These are phyloP conservation scores for Charaxes varanes DNA, from an alignment of 1,140 invertebrate species.

Conservation along the genomic window DNA sequence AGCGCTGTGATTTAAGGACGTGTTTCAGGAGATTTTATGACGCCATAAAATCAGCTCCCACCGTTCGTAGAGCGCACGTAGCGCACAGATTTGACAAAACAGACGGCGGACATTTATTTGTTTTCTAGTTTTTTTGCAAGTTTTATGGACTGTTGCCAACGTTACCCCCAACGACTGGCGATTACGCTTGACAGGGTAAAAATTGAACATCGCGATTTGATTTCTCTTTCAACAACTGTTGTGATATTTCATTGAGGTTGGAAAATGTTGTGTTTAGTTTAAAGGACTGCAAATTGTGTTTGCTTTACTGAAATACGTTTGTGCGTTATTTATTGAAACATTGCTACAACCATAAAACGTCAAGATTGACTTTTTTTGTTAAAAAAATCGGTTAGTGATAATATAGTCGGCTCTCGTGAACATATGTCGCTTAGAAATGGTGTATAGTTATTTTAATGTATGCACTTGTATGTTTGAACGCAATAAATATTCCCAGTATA, in stretches of 20 bases:
- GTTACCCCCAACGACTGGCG: conserved; percentile 27
- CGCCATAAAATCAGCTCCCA: conserved; percentile 66
- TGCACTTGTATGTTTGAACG: too few species aligned
- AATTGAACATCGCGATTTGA: conserved; percentile 29
- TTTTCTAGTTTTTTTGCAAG: conserved; percentile 64
- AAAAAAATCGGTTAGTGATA: too few species aligned
- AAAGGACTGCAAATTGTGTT: too few species aligned
- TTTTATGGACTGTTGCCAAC: conserved; percentile 69
- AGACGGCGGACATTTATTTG: conserved; percentile 70
- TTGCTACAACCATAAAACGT: too few species aligned
- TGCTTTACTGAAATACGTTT: too few species aligned
- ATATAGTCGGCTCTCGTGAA: too few species aligned
- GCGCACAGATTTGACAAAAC: conserved; percentile 71
- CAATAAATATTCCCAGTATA: too few species aligned
- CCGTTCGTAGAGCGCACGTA: conserved; percentile 49
- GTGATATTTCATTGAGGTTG: conserved; percentile 15
- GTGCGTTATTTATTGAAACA: too few species aligned
- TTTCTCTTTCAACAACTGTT: conserved; percentile 25
- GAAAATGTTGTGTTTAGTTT: conserved; percentile 13
- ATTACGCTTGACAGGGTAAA: conserved; percentile 37
- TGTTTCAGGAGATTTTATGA: conserved; percentile 70
- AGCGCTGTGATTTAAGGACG: conserved; percentile 69
- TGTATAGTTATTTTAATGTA: too few species aligned
- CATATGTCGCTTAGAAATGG: too few species aligned
- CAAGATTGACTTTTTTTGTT: too few species aligned